Base-by-base conservation (phyloP, 2,888 invertebrate species). In the Microchrysa polita region DNA sequence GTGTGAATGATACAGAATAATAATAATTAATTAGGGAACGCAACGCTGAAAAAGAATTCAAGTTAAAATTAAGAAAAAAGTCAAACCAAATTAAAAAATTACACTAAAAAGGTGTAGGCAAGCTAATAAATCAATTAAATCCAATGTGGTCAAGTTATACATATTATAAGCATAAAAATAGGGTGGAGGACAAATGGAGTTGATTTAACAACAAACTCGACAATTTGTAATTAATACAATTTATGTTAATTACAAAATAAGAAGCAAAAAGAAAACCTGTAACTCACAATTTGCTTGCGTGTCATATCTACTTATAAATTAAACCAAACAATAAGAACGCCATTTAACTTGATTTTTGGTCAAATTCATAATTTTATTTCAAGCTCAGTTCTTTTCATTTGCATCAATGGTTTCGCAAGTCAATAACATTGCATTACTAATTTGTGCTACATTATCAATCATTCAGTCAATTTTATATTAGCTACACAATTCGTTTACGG, bases 271-370 rank as follows among this genome's bases (percentile, higher is more conserved):
- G 23, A n/a, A n/a, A n/a, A n/a, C n/a, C n/a, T n/a, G n/a, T n/a
- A 59, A 59, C n/a, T 59, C 27, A 59, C 22, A 60, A 60, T 9
- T 40, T 16, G 40, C 40, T 61, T 18, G 12, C n/a, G n/a, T 10
- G 23, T 61, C n/a, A 34, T 61, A 59, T n/a, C 42, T 34, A 67
- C 22, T 20, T 55, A 69, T 69, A 69, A 69, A 69, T 69, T 12
- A 69, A 69, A 69, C 69, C 69, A 69, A 69, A 69, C 69, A 69
- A 69, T 69, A 69, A 69, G 69, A 69, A 69, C 69, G 69, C 57
- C 69, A 69, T 65, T 22, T 22, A 34, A 18, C 57, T 57, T 69
- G 20, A 22, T 18, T 63, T 69, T 69, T 48, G 20, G 20, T 55
- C n/a, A n/a, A 69, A 69, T 44, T 40, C 5, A 20, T 48, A 12